These are phyloP conservation scores for Polylopha cassiicola DNA, from an alignment of 2,888 invertebrate genomes.

Conservation along the genomic window DNA sequence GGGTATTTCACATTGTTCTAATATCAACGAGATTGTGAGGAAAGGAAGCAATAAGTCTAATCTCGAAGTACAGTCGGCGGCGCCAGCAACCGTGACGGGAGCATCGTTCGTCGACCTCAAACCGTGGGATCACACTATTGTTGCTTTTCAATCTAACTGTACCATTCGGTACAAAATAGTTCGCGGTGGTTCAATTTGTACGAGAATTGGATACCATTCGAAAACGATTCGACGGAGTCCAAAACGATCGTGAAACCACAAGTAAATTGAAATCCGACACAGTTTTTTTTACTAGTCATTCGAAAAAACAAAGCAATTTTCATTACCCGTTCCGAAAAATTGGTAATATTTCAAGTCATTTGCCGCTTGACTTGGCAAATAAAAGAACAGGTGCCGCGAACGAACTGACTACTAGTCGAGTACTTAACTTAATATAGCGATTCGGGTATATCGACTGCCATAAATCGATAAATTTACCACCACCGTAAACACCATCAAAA, in stretches of 20 bases:
- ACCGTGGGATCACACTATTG: conserved; percentile 64
- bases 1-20: conserved; percentile 17
- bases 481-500: conserved; percentile 64
- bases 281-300: conserved; percentile 20
- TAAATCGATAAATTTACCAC: conserved; percentile 42
- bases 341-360: conserved; percentile 21
- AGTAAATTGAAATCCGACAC: conserved; percentile 41
- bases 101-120: conserved; percentile 59
- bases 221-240: conserved; percentile 29
- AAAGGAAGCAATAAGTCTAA: conserved; percentile 38
- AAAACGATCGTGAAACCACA: conserved; percentile 33
- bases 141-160: conserved; percentile 61
- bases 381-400: conserved; percentile 29
- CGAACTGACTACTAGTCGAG: conserved; percentile 23
- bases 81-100: conserved; percentile 54
- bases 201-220: conserved; percentile 26
- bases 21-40: conserved; percentile 20
- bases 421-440: conserved; percentile 23
- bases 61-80: conserved; percentile 40
- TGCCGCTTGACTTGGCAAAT: conserved; percentile 24
- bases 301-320: conserved; percentile 20
- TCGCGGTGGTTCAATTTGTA: conserved; percentile 42
- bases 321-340: conserved; percentile 15
- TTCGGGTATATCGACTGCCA: conserved; percentile 45
- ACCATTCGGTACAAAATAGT: conserved; percentile 49